Percentiles rank a stretch among this genome's conserved stretches.
These are phyloP conservation scores for Allacma fusca DNA, from an alignment of 2,888 invertebrate genomes.

Conservation along the genomic window DNA sequence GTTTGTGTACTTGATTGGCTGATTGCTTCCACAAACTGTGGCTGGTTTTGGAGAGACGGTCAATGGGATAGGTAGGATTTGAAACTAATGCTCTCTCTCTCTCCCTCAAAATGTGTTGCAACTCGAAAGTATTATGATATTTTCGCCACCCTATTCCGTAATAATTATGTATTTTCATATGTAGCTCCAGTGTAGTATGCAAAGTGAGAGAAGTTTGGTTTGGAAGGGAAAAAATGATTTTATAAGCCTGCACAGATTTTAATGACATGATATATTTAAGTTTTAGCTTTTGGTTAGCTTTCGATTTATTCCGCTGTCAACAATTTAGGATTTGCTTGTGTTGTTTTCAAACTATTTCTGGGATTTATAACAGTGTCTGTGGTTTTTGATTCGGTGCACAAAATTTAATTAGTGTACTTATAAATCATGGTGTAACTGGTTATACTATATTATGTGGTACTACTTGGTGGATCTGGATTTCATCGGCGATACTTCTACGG, in stretches of 20 bases:
- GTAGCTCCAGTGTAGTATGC: background rate
- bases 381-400: slow-evolving; percentile 56
- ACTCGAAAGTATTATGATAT: no score
- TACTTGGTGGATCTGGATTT: no score
- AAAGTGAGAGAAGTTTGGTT: background rate
- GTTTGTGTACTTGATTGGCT: no score
- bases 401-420: slow-evolving; percentile 57
- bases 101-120: no score
- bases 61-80: no score
- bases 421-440: slow-evolving; percentile 48
- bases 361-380: slow-evolving; percentile 50
- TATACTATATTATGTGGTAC: no score
- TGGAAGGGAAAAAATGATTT: slow-evolving; percentile 31
- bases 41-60: no score
- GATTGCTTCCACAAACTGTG: no score
- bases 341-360: slow-evolving; percentile 33
- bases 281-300: slow-evolving; percentile 1
- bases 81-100: no score
- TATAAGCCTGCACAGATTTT: slow-evolving; percentile 34
- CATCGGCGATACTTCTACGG: background rate
- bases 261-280: slow-evolving; percentile 36
- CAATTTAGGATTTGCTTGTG: slow-evolving; percentile 17
- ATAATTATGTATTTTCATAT: background rate
- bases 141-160: no score
- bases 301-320: slow-evolving; percentile 30